Evolutionary conservation across 2,888 invertebrate genomes (phyloP).

Genomic region (Papilio protenor): DNA sequence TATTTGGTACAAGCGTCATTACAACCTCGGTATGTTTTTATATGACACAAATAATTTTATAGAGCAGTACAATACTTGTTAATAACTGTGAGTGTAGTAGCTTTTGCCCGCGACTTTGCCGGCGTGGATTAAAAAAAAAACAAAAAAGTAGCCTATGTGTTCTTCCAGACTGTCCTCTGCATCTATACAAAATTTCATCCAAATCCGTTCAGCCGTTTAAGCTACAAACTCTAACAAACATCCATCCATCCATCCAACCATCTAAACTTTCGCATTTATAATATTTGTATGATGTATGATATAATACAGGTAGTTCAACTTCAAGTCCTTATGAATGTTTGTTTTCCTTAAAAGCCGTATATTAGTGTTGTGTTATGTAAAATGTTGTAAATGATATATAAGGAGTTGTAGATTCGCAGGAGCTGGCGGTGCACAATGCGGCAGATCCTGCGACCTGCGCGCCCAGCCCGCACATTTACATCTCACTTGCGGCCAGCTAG

Average conservation of each 20-base stretch:
- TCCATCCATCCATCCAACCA: too few species aligned
- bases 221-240: too few species aligned
- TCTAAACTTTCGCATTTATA: too few species aligned
- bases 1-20: conserved; percentile 31
- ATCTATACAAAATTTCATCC: too few species aligned
- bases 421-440: conserved; percentile 56
- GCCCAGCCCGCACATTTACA: conserved; percentile 59
- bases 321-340: not conserved
- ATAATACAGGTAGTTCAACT: too few species aligned
- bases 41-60: not conserved
- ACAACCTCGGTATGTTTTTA: not conserved
- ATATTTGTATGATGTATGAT: too few species aligned
- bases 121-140: too few species aligned
- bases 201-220: too few species aligned
- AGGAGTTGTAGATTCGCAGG: conserved; percentile 18
- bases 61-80: not conserved
- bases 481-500: conserved; percentile 67
- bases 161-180: too few species aligned
- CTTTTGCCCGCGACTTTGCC: too few species aligned
- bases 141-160: too few species aligned
- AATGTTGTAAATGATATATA: conserved; percentile 2
- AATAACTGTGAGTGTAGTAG: too few species aligned
- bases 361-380: conserved; percentile 6
- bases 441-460: conserved; percentile 58
- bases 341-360: not conserved